A percentile compares a stretch with the other conserved stretches of the same genome.
Evolutionary conservation across 2,797 vertebrate genomes (phyloP).

Genomic region (Alosa sapidissima): DNA sequence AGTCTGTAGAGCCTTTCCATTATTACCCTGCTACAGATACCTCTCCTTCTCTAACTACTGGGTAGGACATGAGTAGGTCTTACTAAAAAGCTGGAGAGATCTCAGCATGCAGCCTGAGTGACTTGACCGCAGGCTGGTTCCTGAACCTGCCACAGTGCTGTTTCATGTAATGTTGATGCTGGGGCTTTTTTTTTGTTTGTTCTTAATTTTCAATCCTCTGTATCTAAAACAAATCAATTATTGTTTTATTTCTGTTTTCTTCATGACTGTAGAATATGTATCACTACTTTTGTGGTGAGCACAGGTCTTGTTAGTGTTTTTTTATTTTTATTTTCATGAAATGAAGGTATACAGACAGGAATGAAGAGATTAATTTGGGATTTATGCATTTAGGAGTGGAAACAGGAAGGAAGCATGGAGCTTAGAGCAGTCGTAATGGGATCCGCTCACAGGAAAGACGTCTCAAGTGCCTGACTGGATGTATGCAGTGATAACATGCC

Average conservation of each 20-base stretch:
- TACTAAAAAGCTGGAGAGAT: background rate
- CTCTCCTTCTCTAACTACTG: background rate
- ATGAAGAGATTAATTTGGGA: constrained; percentile 4
- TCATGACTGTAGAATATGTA: background rate
- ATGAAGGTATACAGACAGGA: background rate
- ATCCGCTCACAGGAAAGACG: background rate
- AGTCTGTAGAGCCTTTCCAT: background rate
- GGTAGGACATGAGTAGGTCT: background rate
- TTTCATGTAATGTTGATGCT: background rate
- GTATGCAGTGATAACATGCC: background rate
- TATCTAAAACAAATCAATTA: background rate
- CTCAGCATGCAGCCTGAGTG: background rate
- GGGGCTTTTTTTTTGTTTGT: background rate
- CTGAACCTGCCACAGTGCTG: background rate
- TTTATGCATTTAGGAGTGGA: background rate
- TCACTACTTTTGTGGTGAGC: background rate
- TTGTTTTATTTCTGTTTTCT: background rate
- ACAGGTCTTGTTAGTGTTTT: background rate
- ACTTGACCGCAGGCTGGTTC: background rate
- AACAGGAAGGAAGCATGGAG: background rate
- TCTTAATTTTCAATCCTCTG: background rate
- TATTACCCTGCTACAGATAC: background rate
- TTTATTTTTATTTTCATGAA: background rate
- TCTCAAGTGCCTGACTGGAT: background rate
- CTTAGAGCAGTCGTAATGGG: background rate